A percentile compares a stretch with the other conserved stretches of the same genome.
phyloP scores from a whole-genome alignment of 2,113 vertebrate species.

The Cephalophus harveyi region DNA sequence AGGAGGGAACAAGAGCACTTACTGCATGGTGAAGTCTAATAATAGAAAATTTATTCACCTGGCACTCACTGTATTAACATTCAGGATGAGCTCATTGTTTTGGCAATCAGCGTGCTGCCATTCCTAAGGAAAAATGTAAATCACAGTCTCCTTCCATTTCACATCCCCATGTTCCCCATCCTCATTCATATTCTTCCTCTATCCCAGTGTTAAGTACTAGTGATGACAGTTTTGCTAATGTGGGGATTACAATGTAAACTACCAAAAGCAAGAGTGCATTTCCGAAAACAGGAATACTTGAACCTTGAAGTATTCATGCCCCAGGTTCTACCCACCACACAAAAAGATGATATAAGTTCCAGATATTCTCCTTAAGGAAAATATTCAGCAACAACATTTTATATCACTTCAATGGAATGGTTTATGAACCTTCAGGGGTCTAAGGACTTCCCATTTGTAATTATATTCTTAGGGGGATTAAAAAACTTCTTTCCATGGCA shows the following conservation, averaged over 20 bases:
- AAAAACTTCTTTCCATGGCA: neutral
- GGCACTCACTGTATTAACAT: slow-evolving; percentile 62
- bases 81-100: slow-evolving; percentile 77
- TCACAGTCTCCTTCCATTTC: neutral
- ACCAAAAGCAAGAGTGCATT: neutral
- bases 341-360: neutral
- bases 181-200: neutral
- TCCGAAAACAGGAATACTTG: neutral
- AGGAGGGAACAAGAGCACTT: slow-evolving; percentile 73
- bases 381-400: neutral
- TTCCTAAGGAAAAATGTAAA: slow-evolving; percentile 3
- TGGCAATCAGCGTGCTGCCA: slow-evolving; percentile 65
- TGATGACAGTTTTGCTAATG: neutral
- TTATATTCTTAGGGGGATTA: neutral
- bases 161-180: neutral
- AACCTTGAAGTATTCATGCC: no score
- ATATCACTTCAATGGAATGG: neutral
- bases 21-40: slow-evolving; percentile 73
- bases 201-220: neutral
- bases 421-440: neutral
- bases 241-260: neutral
- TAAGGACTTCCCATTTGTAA: neutral
- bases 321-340: neutral
- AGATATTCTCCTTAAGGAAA: neutral
- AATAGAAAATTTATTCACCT: slow-evolving; percentile 78